Evolutionary conservation across 2,113 vertebrate species (phyloP).

Genomic region (Sporophila hypoxantha): DNA sequence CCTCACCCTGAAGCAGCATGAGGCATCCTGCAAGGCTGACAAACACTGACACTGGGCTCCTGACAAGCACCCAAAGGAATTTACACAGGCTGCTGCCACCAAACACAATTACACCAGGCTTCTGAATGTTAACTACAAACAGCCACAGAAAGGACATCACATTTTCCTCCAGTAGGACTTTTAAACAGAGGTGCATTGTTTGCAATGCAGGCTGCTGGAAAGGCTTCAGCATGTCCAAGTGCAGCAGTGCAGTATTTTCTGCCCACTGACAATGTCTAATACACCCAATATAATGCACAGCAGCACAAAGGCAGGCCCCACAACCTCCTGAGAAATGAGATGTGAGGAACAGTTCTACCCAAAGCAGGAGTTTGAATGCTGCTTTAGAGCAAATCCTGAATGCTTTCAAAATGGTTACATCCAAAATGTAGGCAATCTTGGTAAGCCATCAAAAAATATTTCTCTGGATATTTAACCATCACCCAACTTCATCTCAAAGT

Average conservation of each 20-base stretch:
- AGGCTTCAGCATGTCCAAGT: not conserved
- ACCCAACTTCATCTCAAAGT: not conserved
- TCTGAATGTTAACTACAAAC: not conserved
- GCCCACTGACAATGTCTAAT: not conserved
- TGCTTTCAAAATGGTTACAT: not conserved
- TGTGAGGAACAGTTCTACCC: not conserved
- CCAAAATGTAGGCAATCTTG: not conserved
- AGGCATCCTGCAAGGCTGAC: not conserved
- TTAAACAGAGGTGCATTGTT: not conserved
- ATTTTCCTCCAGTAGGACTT: not conserved
- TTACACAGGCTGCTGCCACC: not conserved
- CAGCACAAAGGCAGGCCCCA: not conserved
- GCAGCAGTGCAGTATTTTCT: not conserved
- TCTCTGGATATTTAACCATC: not conserved
- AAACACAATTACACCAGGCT: not conserved
- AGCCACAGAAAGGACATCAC: not conserved
- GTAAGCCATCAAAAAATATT: not conserved
- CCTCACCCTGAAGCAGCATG: not conserved
- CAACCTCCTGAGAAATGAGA: not conserved
- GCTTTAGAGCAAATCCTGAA: not conserved
- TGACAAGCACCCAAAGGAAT: not conserved
- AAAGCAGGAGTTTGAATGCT: not conserved
- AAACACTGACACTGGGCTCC: fast-evolving
- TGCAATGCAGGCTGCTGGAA: not conserved
- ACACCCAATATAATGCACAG: not conserved